A percentile compares a stretch with the other conserved stretches of the same genome.
Evolutionary conservation across 1,140 invertebrate species (phyloP).

Genomic region (Brachionus koreanus): DNA sequence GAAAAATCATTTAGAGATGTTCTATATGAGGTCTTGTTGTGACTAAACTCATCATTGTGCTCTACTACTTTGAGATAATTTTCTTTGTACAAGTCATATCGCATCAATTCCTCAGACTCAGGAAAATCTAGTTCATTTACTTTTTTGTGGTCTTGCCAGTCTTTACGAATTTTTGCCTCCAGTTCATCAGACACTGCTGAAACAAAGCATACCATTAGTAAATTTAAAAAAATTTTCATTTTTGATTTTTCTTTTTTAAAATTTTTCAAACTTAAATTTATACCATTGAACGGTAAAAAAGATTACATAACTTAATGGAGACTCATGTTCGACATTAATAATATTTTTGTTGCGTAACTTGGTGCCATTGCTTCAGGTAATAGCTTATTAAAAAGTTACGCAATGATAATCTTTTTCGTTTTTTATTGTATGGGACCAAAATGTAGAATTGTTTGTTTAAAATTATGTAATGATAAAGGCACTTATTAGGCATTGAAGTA

Average conservation of each 20-base stretch:
- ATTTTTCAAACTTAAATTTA: not conserved
- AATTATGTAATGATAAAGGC: not conserved
- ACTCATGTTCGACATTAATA: not conserved
- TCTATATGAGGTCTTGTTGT: not conserved
- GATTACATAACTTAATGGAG: not conserved
- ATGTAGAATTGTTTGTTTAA: not conserved
- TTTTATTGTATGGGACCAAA: not conserved
- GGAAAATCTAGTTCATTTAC: not conserved
- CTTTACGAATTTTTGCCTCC: not conserved
- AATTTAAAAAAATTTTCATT: not conserved
- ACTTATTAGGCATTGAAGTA: not conserved
- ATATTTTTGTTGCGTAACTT: not conserved
- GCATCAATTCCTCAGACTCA: not conserved
- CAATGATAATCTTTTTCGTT: not conserved
- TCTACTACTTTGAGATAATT: not conserved
- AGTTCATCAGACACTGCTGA: not conserved
- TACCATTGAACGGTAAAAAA: too few species aligned
- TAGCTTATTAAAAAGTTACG: not conserved
- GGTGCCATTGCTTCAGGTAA: not conserved
- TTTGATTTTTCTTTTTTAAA: not conserved
- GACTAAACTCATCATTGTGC: not conserved
- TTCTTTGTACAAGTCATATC: not conserved
- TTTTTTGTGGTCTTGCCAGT: not conserved
- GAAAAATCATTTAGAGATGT: not conserved
- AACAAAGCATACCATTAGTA: not conserved